Evolutionary conservation across 2,888 invertebrate species (phyloP).

Genomic region (Mesorhabditis spiculigera): DNA sequence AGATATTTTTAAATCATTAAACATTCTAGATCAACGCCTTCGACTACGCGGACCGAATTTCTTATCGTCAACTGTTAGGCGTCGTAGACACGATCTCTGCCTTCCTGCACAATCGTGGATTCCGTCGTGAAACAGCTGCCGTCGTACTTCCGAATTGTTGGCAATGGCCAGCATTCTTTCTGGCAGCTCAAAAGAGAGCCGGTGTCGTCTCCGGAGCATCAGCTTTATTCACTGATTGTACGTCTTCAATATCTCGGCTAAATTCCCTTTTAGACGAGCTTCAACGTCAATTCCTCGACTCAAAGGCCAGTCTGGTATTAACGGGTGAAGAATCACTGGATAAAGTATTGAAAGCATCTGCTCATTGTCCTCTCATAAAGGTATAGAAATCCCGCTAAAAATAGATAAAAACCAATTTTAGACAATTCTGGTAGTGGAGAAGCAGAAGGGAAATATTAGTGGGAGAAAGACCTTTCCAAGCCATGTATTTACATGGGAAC

Average conservation of each 20-base stretch:
- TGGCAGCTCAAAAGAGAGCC: slow-evolving; percentile 29
- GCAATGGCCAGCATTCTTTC: slow-evolving; percentile 36
- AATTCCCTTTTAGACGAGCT: slow-evolving; percentile 37
- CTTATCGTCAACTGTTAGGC: not conserved
- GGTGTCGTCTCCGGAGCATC: slow-evolving; percentile 40
- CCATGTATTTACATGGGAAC: slow-evolving; percentile 28
- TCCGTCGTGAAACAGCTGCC: slow-evolving; percentile 13
- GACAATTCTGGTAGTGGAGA: slow-evolving; percentile 32
- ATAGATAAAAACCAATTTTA: slow-evolving; percentile 10
- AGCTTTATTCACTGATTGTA: slow-evolving; percentile 47
- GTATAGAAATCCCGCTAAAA: slow-evolving; percentile 13
- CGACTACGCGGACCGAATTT: not conserved
- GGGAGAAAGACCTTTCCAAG: slow-evolving; percentile 20
- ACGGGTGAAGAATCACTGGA: slow-evolving; percentile 38
- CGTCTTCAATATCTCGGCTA: slow-evolving; percentile 8
- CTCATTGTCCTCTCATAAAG: slow-evolving; percentile 33
- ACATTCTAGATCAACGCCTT: slow-evolving; percentile 13
- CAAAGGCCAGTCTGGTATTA: slow-evolving; percentile 40
- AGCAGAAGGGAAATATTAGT: slow-evolving; percentile 3
- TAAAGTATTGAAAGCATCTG: slow-evolving; percentile 39
- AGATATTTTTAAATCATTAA: too few relatives aligned
- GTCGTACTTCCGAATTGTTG: slow-evolving; percentile 33
- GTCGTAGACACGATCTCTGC: not conserved
- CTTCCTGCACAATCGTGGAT: not conserved
- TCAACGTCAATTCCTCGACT: slow-evolving; percentile 45